Base-by-base conservation (phyloP, 1,140 invertebrate genomes). In the Reticulitermes speratus region DNA sequence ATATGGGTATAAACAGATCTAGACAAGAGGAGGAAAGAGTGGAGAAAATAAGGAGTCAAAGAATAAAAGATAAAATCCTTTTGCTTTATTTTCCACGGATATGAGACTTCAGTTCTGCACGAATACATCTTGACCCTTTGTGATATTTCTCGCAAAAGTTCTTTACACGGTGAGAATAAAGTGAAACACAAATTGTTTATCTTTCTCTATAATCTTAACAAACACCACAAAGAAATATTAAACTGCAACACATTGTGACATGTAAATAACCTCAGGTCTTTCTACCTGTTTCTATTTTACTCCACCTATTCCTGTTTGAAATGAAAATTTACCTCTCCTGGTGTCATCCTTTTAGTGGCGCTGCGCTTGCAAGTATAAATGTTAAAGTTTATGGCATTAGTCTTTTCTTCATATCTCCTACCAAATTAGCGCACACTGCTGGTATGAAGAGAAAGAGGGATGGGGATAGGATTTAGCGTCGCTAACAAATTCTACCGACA, bases 341-440 rank as follows among this genome's bases (percentile, higher is more conserved):
- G 25, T 75, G 65, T 75, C 65, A 75, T 75, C 65, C 65, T 75
- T 75, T 75, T 75, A 75, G 25, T 75, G 25, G 65, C 25, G 65
- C 25, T 30, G 65, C n/a, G n/a, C 65, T 75, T 75, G 14, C 25
- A 75, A 75, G 65, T 75, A 75, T 75, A 75, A 75, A 75, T 75
- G 65, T 75, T 75, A 30, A 75, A 75, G 65, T 75, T 75, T 75
- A 75, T 75, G 65, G n/a, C 2, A 75, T 75, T 75, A 75, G 65
- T 75, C 65, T 8, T 75, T 75, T 75, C 65, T 75, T 75, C 65
- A 75, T 75, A 75, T 75, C 65, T 75, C 0, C 25, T 75, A 75
- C 25, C 65, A 75, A 75, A 75, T 75, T 75, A 75, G 65, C 65
- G 65, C n/a, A 6, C 65, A 75, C 65, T 25, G 14, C 25, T 30